Base-by-base conservation (phyloP, 2,113 vertebrate genomes). In the Phyllopteryx taeniolatus region DNA sequence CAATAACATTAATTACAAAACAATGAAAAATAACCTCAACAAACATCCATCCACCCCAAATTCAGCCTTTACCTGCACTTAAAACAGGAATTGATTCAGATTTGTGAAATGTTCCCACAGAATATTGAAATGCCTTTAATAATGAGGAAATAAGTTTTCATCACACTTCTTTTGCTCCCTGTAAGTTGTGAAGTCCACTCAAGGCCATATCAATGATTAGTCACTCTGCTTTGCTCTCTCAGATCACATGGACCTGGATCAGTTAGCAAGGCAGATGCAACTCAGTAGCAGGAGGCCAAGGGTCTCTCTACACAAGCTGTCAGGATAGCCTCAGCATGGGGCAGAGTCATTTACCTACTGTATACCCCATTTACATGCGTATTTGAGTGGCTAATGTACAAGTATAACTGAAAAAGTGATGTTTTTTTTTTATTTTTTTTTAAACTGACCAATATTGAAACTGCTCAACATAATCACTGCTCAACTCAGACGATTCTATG, bases 281-380 rank as follows among this genome's bases (percentile, higher is more conserved):
- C 82, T 76, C 68, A 51, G 80, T 70, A 42, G 79, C 73, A 78
- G 64, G 69, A 81, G 75, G 70, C 68, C 67, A 76, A 65, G 74
- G 75, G 79, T 78, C 83, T 74, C 83, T 74, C 64, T 61, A 67
- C 69, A 73, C 73, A 20, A 71, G 84, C 79, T 87, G 83, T 77
- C 77, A 77, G 76, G 31, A 64, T 63, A 74, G 77, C 3, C 60
- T 54, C 60, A 79, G 74, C 64, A 59, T 2, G 49, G 46, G 74
- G 60, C 71, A 46, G 71, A 60, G 73, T 72, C 70, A 57, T 35
- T 0, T 39, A 39, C 35, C 35, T 3, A 39, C 35, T 39, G 35
- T 39, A 39, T 43, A n/a, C 65, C 31, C 68, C 53, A 47, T 67
- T 70, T 78, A 22, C 70, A 74, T 71, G 68, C 67, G 13, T 53